phyloP scores from a whole-genome alignment of 2,113 vertebrate species.

The Neopipo cinnamomea region DNA sequence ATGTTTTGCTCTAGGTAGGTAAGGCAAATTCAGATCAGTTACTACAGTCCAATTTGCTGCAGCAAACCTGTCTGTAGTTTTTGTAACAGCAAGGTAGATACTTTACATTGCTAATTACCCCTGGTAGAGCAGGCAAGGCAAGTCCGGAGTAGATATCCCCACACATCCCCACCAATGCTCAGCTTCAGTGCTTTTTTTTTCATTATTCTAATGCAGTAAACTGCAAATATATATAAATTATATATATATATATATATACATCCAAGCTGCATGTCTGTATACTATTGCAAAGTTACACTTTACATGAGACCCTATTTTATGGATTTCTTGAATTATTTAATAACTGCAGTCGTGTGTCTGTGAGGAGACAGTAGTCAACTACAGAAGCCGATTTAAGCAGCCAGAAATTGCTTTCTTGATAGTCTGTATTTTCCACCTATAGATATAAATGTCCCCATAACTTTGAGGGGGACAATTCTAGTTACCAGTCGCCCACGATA shows the following conservation, averaged over 20 bases:
- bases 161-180: background rate
- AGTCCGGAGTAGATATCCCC: background rate
- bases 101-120: background rate
- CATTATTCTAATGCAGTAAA: background rate
- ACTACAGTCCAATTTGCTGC: background rate
- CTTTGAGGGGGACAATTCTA: background rate
- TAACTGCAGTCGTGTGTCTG: background rate
- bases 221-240: background rate
- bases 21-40: background rate
- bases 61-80: background rate
- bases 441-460: background rate
- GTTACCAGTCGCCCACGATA: fast-evolving
- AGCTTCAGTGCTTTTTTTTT: background rate
- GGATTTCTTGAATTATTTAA: background rate
- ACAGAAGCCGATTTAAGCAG: background rate
- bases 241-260: background rate
- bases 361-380: background rate
- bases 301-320: background rate
- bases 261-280: background rate
- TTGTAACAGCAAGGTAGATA: background rate
- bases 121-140: background rate
- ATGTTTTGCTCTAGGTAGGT: background rate
- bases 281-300: background rate
- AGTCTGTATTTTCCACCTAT: background rate
- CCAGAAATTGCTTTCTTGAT: background rate